Conservation (phyloP, 2,888 invertebrate genomes). For the Oligia fasciuncula region DNA sequence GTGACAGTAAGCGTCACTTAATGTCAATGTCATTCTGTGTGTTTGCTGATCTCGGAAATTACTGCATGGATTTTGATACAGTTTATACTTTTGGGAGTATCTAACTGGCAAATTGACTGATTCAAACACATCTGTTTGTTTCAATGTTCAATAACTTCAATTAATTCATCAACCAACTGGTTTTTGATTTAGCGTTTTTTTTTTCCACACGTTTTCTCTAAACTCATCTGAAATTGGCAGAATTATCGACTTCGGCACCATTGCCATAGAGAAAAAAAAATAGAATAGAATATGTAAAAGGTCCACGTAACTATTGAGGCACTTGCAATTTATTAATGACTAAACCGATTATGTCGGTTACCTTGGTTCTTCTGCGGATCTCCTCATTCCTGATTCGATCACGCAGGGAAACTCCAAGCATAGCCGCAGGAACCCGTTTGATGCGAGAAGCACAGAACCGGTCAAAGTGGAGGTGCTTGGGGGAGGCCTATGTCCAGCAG, state of each 20-base stretch:
- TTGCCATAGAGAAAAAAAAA: not conserved
- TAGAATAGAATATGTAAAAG: not conserved
- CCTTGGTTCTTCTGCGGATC: no score
- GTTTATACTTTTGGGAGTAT: not conserved
- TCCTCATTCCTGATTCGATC: no score
- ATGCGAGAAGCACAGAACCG: no score
- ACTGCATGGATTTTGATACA: not conserved
- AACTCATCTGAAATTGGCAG: not conserved
- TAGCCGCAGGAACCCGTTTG: no score
- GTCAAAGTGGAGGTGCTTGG: no score
- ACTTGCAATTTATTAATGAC: not conserved
- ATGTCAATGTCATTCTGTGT: constrained; percentile 24
- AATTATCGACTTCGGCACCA: not conserved
- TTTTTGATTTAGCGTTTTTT: not conserved
- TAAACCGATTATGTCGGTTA: no score
- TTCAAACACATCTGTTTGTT: not conserved
- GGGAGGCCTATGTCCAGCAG: no score
- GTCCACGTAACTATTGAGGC: not conserved
- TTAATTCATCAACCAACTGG: not conserved
- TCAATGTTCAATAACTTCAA: not conserved
- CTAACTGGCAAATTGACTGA: not conserved
- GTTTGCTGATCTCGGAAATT: not conserved
- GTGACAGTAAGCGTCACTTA: not conserved
- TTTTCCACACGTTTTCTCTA: not conserved
- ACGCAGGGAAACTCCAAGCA: no score